phyloP scores from a whole-genome alignment of 2,888 invertebrate species.

The Epirrita christyi region DNA sequence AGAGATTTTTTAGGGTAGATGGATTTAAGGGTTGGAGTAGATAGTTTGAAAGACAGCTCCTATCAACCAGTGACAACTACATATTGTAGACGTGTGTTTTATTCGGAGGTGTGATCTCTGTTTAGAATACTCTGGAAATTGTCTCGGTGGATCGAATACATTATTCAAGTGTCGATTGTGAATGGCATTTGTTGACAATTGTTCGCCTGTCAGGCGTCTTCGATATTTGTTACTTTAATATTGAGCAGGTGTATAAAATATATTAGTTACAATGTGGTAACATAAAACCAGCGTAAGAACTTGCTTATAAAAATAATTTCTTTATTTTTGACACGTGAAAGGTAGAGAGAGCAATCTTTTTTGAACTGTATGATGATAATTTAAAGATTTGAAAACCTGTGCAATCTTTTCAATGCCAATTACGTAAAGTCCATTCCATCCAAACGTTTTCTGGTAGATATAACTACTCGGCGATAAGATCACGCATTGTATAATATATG shows the following conservation, averaged over 20 bases:
- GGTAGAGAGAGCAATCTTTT: no score
- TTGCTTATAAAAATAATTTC: no score
- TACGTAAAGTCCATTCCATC: no score
- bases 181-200: slow-evolving; percentile 46
- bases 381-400: no score
- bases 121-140: slow-evolving; percentile 67
- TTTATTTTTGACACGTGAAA: no score
- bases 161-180: slow-evolving; percentile 54
- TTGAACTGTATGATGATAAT: no score
- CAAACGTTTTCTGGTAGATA: no score
- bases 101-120: slow-evolving; percentile 75
- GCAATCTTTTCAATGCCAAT: no score
- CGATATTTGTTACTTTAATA: slow-evolving; percentile 7
- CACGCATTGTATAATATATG: no score
- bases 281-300: no score
- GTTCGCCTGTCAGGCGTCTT: slow-evolving; percentile 33
- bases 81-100: slow-evolving; percentile 78
- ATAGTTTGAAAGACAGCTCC: slow-evolving; percentile 82
- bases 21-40: slow-evolving; percentile 44
- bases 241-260: background rate
- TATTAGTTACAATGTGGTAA: background rate
- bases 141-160: slow-evolving; percentile 64
- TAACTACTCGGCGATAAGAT: no score
- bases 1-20: slow-evolving; percentile 17
- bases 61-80: slow-evolving; percentile 82